Percentiles rank a stretch among this genome's conserved stretches.
Conservation (phyloP, 2,113 vertebrate species). For the Caloenas nicobarica region DNA sequence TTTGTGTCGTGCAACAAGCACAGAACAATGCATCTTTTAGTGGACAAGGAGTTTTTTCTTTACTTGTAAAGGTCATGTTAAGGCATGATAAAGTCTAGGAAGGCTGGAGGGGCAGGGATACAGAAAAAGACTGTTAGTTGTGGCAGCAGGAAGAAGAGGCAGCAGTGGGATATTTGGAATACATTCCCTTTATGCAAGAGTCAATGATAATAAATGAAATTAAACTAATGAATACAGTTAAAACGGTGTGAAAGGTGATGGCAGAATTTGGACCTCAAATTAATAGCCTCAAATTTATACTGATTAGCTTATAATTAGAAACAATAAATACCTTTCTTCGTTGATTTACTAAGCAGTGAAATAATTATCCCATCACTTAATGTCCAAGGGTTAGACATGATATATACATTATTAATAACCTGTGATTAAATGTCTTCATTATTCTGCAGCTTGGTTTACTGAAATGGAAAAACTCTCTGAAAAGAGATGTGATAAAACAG, state of each 20-base stretch:
- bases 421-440: slow-evolving; percentile 13
- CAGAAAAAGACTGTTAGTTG: background rate
- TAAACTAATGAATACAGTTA: background rate
- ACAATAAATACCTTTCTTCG: background rate
- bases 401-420: slow-evolving; percentile 37
- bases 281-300: background rate
- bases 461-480: background rate
- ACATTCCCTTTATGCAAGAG: background rate
- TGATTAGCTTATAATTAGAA: background rate
- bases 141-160: background rate
- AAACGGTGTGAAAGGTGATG: background rate
- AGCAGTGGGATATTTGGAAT: background rate
- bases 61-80: background rate
- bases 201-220: slow-evolving; percentile 10
- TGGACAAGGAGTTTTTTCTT: background rate
- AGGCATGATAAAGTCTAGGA: background rate
- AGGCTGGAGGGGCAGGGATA: background rate
- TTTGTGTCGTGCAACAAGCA: background rate
- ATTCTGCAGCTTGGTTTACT: slow-evolving; percentile 7
- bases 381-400: background rate
- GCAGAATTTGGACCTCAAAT: slow-evolving; percentile 19
- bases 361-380: slow-evolving; percentile 17
- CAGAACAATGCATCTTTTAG: background rate
- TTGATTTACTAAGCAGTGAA: slow-evolving; percentile 7
- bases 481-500: background rate